These are phyloP conservation scores for Gambelia wislizenii DNA, from an alignment of 2,797 vertebrate genomes.

Conservation along the genomic window DNA sequence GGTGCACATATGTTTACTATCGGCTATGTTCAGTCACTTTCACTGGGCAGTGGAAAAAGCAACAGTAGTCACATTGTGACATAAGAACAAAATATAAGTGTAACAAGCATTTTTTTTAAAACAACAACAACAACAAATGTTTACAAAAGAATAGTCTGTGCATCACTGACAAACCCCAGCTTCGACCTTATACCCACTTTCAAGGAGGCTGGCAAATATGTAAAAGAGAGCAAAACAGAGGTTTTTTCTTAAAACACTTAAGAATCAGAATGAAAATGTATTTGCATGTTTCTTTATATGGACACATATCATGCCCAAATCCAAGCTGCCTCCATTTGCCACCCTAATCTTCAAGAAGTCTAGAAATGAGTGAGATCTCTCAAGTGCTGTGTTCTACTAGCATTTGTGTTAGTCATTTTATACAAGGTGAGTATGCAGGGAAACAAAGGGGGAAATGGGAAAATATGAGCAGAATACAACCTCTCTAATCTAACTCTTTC, in stretches of 20 bases:
- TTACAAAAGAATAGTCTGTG: background rate
- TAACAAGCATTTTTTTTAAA: background rate
- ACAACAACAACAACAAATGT: no score
- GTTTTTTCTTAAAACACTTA: background rate
- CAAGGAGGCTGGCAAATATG: no score
- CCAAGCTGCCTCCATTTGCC: background rate
- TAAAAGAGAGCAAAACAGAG: background rate
- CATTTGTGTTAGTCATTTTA: background rate
- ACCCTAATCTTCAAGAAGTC: background rate
- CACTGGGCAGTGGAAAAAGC: no score
- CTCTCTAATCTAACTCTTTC: background rate
- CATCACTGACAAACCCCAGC: background rate
- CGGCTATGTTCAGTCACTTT: no score
- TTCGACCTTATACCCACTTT: background rate
- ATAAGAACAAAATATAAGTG: background rate
- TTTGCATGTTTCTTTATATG: background rate
- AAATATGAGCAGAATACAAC: background rate
- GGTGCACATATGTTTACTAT: no score
- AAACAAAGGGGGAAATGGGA: background rate
- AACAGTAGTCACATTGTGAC: background rate
- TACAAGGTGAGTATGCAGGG: background rate
- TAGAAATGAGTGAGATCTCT: background rate
- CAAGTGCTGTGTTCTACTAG: background rate
- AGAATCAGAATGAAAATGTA: background rate
- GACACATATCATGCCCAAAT: background rate